Conservation (phyloP, 2,797 vertebrate genomes). For the Brachyalestes nurse region DNA sequence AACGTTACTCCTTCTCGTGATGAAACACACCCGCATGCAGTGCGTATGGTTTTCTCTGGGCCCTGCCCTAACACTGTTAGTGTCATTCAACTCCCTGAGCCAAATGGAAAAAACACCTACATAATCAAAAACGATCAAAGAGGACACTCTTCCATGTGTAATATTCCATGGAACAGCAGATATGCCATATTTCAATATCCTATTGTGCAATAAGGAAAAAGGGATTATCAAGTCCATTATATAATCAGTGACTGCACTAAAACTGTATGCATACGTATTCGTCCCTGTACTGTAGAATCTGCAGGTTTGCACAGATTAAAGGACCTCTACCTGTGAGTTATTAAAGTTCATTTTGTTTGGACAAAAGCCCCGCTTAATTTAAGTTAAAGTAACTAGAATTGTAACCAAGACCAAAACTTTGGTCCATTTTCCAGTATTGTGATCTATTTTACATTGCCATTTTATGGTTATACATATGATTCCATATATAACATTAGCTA, state of each 20-base stretch:
- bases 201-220: not conserved
- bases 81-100: conserved; percentile 36
- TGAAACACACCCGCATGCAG: conserved; percentile 46
- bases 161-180: not conserved
- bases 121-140: not conserved
- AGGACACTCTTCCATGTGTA: not conserved
- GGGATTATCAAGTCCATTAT: not conserved
- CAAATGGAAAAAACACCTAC: not conserved
- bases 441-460: too few species aligned
- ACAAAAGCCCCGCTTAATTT: too few species aligned
- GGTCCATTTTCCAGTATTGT: too few species aligned
- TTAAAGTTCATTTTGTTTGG: too few species aligned
- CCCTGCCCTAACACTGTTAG: conserved; percentile 40
- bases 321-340: too few species aligned
- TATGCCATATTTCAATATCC: not conserved
- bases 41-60: conserved; percentile 46
- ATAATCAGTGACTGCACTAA: not conserved
- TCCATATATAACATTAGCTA: too few species aligned
- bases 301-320: too few species aligned
- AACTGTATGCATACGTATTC: too few species aligned
- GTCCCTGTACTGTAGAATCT: too few species aligned
- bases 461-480: too few species aligned
- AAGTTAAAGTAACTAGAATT: too few species aligned
- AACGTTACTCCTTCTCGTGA: conserved; percentile 30
- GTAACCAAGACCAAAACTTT: too few species aligned